Evolutionary conservation across 2,797 vertebrate genomes (phyloP).

Genomic region (Sandelia bainsii): DNA sequence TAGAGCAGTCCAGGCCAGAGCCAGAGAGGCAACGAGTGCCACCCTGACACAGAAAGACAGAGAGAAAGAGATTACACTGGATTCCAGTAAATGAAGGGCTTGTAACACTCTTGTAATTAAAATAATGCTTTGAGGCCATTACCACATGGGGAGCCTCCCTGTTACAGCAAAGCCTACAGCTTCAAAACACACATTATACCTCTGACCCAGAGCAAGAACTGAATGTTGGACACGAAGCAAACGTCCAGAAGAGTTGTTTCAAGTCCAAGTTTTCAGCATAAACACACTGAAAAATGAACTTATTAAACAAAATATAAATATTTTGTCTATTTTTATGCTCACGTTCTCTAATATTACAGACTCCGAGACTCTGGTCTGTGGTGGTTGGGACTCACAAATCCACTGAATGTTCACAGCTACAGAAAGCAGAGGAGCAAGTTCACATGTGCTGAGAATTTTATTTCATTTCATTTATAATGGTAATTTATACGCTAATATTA

Average conservation of each 20-base stretch:
- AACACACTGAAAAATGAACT: not conserved
- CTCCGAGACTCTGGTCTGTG: not conserved
- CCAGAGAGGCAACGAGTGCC: conserved; percentile 19
- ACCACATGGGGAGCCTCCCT: conserved; percentile 32
- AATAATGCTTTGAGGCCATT: conserved; percentile 38
- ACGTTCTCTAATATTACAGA: not conserved
- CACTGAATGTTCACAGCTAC: not conserved
- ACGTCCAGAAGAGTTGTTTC: not conserved
- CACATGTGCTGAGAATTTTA: not conserved
- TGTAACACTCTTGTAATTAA: conserved; percentile 58
- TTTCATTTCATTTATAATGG: not conserved
- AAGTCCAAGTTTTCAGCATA: not conserved
- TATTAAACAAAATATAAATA: too few species aligned
- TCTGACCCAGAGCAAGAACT: conserved; percentile 1
- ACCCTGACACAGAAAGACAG: conserved; percentile 35
- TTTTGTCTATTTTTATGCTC: too few species aligned
- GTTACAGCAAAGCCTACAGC: not conserved
- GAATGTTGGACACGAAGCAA: not conserved
- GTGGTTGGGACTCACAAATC: too few species aligned
- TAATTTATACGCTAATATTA: too few species aligned
- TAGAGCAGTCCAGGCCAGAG: conserved; percentile 13
- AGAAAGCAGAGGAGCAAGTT: not conserved
- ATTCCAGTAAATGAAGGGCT: conserved; percentile 50
- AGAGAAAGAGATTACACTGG: conserved; percentile 50
- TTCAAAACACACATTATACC: conserved; percentile 7